Evolutionary conservation across 2,888 invertebrate species (phyloP).

Genomic region (Clivina fossor): DNA sequence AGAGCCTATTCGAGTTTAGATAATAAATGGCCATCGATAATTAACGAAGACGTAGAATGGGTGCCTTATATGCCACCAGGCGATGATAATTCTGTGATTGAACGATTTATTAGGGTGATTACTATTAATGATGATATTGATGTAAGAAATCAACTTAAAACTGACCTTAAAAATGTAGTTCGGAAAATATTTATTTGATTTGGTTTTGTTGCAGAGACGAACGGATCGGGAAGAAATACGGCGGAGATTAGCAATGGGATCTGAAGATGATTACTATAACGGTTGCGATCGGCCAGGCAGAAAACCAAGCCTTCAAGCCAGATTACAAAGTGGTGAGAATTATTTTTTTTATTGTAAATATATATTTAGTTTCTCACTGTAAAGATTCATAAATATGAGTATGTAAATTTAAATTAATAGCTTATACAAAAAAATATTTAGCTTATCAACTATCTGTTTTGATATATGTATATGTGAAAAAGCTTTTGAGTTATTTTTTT

Average conservation of each 20-base stretch:
- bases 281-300: slow-evolving; percentile 71
- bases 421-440: too few species aligned
- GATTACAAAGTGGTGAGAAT: slow-evolving; percentile 78
- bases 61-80: slow-evolving; percentile 52
- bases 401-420: too few species aligned
- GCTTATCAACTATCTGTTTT: too few species aligned
- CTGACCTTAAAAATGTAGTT: neutral
- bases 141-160: slow-evolving; percentile 12
- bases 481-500: too few species aligned
- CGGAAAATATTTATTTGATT: slow-evolving; percentile 32
- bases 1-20: slow-evolving; percentile 56
- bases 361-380: too few species aligned
- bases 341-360: too few species aligned
- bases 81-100: slow-evolving; percentile 59
- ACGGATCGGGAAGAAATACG: slow-evolving; percentile 93
- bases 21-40: slow-evolving; percentile 59
- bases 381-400: too few species aligned
- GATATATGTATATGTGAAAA: too few species aligned
- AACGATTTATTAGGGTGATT: slow-evolving; percentile 60
- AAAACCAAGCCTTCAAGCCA: slow-evolving; percentile 84
- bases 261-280: slow-evolving; percentile 71
- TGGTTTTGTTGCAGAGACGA: slow-evolving; percentile 66
- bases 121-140: slow-evolving; percentile 54
- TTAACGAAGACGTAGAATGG: slow-evolving; percentile 54
- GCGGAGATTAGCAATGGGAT: slow-evolving; percentile 82